Evolutionary conservation across 1,140 invertebrate genomes (phyloP), one percentile per base, ranked within the genome.

Genomic region (Drosophila quadrilineata): DNA sequence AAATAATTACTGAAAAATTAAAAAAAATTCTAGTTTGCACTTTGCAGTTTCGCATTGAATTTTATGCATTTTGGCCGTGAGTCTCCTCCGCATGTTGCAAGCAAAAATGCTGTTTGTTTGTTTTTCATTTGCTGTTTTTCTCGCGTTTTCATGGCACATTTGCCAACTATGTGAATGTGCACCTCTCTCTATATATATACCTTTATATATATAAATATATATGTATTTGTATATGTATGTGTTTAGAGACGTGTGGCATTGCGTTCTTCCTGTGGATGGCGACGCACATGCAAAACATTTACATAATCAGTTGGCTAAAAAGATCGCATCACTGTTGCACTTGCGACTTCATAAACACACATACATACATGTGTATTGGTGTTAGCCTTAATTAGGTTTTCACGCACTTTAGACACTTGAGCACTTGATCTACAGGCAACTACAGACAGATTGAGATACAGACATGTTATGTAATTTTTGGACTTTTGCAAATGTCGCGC

Each of bases 321-420:
- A 63, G 22, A 43, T 43, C n/a, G 40, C 12, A 43, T 41, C 38
- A 43, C 26, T 22, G 6, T 31, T 46, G 43, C 28, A 46, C 2
- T 45, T 45, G 21, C n/a, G n/a, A n/a, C n/a, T n/a, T n/a, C n/a
- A n/a, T n/a, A n/a, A n/a, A n/a, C n/a, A n/a, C n/a, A n/a, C n/a
- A n/a, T n/a, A n/a, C n/a, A n/a, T n/a, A n/a, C n/a, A n/a, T n/a
- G n/a, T n/a, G n/a, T n/a, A n/a, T n/a, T n/a, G n/a, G n/a, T 45
- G 52, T 22, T 19, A 9, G 35, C 6, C 43, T 19, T 54, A 63
- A 74, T 75, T 67, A 54, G 58, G 38, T 57, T 74, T 84, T 74
- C 65, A 85, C 77, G 79, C 71, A 84, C 70, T 71, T 75, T 85
- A 62, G 52, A 71, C n/a, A n/a, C 76, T 80, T 57, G 68, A 33